These are phyloP conservation scores for Alcis repandata DNA, from an alignment of 2,888 invertebrate species.

Conservation along the genomic window DNA sequence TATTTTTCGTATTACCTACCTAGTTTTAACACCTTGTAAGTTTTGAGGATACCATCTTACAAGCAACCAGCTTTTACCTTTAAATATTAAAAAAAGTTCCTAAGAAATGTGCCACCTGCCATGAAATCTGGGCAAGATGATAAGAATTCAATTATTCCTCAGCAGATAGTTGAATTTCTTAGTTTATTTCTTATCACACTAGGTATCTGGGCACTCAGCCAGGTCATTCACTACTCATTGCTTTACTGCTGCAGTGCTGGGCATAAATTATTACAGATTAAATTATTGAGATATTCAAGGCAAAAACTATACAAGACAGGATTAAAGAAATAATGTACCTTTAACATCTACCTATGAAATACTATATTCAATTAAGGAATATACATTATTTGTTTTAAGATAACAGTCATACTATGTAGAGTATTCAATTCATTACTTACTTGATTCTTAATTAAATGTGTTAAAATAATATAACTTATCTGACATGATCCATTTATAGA, in stretches of 20 bases:
- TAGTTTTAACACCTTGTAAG: constrained; percentile 8
- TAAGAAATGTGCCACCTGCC: not conserved
- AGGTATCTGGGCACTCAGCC: constrained; percentile 28
- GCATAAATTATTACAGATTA: constrained; percentile 1
- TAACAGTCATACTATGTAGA: no score
- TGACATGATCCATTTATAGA: no score
- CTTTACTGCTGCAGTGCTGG: constrained; percentile 1
- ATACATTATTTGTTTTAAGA: no score
- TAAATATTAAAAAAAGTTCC: not conserved
- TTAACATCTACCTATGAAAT: not conserved
- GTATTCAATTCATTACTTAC: no score
- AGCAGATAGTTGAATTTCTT: not conserved
- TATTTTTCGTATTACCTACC: constrained; percentile 29
- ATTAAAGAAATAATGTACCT: not conserved
- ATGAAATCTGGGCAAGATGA: not conserved
- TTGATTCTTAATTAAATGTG: no score
- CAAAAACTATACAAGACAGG: not conserved
- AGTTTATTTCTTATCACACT: constrained; percentile 9
- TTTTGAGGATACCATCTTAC: not conserved
- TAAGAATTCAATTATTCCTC: not conserved
- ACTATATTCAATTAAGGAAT: no score
- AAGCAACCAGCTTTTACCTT: no score
- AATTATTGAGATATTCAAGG: not conserved
- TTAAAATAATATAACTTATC: no score
- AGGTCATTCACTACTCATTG: constrained; percentile 15